Base-by-base conservation (phyloP, 2,797 vertebrate species). In the Salmo trutta region DNA sequence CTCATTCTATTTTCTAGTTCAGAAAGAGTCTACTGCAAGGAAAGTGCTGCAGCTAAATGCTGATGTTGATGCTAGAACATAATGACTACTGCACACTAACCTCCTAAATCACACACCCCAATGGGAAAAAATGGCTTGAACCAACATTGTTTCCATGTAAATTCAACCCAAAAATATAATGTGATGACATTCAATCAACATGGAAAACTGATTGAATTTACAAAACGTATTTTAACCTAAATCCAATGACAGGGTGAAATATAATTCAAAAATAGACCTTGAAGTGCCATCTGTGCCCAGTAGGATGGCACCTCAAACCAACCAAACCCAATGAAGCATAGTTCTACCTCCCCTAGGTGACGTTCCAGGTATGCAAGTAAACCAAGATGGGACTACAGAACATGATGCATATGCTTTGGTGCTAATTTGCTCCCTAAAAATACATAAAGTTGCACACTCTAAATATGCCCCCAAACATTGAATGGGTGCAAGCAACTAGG, bases 361-460 rank as follows among this genome's bases (percentile, higher is more conserved):
- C 87, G 85, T 84, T 87, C 83, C 75, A n/a, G 59, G 24, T 79
- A 79, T 19, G 75, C 19, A 79, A 85, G 87, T 85, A 88, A 90
- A 86, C 66, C 31, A 14, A 81, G 19, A 16, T 67, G 15, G 65
- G 66, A 19, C 66, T 81, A 62, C 86, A 81, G 71, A 90, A 88
- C 84, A 91, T 92, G 88, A 91, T 86, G 89, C 83, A 87, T 86
- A 88, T 89, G 90, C 87, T 88, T 81, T 71, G 79, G 67, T 15
- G 71, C 81, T 91, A 83, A 92, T 91, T 82, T 86, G 83, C 81
- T 5, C 14, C 71, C 72, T 79, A 2, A 10, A 41, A 41, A 41
- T 41, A 41, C 10, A 41, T 10, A 10, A 41, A 41, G 8, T 41
- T 2, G 2, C 41, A 41, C 41, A 41, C 41, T 41, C 8, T 41